A percentile compares a stretch with the other conserved stretches of the same genome.
Evolutionary conservation across 92 coral and sea anemone genomes (phyloP).

Genomic region (Epizoanthus stellaris): DNA sequence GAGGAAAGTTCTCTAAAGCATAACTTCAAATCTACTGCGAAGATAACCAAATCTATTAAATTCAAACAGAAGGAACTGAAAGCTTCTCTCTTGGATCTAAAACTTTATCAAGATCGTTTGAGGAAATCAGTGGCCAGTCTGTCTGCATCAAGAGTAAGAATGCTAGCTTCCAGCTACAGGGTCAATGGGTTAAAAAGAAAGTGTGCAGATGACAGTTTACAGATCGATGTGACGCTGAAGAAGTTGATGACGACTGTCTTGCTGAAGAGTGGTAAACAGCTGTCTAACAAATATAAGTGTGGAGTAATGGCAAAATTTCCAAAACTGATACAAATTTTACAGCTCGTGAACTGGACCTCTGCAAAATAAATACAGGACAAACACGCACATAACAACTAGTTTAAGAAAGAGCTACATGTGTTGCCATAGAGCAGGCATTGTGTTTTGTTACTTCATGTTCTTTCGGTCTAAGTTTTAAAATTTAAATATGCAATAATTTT

Average conservation of each 20-base stretch:
- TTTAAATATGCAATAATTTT: conserved; percentile 37
- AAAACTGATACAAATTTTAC: too few relatives aligned
- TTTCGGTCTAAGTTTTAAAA: conserved; percentile 20
- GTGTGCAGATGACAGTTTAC: conserved; percentile 24
- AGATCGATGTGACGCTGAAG: conserved; percentile 2
- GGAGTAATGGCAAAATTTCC: too few relatives aligned
- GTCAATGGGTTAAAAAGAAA: conserved; percentile 22
- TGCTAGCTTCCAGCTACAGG: conserved; percentile 25
- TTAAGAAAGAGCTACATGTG: too few relatives aligned
- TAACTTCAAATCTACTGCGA: background rate
- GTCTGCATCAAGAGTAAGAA: conserved; percentile 33
- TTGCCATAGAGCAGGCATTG: too few relatives aligned
- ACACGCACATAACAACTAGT: too few relatives aligned
- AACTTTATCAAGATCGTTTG: conserved; percentile 46
- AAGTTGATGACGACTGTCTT: conserved; percentile 1
- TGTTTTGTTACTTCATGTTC: too few relatives aligned
- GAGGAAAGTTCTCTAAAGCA: conserved; percentile 1
- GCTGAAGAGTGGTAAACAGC: conserved; percentile 3
- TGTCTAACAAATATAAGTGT: too few relatives aligned
- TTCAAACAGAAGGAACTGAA: conserved; percentile 49
- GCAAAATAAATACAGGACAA: too few relatives aligned
- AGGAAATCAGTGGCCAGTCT: conserved; percentile 47
- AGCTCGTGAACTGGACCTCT: too few relatives aligned
- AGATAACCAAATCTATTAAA: conserved; percentile 18
- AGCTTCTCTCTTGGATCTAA: conserved; percentile 36